These are phyloP conservation scores for Dipodomys ordii DNA, from an alignment of 2,113 vertebrate species.

Conservation along the genomic window DNA sequence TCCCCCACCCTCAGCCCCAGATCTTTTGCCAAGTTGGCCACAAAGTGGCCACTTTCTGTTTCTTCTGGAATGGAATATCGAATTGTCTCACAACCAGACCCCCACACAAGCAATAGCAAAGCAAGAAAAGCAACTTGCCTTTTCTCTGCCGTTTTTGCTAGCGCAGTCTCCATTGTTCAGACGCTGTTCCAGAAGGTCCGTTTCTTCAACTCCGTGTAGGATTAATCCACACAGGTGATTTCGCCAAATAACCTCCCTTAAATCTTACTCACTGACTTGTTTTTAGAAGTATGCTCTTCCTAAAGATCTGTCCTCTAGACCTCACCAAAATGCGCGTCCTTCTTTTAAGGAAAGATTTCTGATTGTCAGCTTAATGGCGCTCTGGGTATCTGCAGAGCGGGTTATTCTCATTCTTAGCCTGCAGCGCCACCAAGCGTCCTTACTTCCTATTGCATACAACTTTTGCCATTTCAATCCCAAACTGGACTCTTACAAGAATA, in stretches of 20 bases:
- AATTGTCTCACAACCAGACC: constrained; percentile 67
- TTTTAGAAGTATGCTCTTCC: neutral
- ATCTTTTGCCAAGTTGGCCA: constrained; percentile 82
- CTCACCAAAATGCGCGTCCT: neutral
- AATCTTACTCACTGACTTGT: neutral
- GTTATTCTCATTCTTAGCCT: constrained; percentile 36
- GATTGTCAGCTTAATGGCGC: constrained; percentile 38
- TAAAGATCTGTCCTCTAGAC: neutral
- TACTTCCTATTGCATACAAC: constrained; percentile 26
- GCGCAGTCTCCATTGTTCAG: constrained; percentile 63
- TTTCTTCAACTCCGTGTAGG: neutral
- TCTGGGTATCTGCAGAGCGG: rapidly evolving
- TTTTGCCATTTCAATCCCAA: neutral
- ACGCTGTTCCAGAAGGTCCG: neutral
- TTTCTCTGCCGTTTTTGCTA: constrained; percentile 4
- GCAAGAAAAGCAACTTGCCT: constrained; percentile 74
- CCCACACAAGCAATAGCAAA: constrained; percentile 60
- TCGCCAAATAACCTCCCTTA: neutral
- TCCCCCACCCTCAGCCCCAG: constrained; percentile 66
- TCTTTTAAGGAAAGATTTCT: neutral
- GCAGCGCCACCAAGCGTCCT: constrained; percentile 75
- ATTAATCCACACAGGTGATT: neutral
- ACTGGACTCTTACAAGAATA: too few relatives aligned
- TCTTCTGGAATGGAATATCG: constrained; percentile 89
- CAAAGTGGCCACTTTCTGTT: constrained; percentile 85